phyloP scores from a whole-genome alignment of 2,113 vertebrate species.

The Psittacula cyanocephala region DNA sequence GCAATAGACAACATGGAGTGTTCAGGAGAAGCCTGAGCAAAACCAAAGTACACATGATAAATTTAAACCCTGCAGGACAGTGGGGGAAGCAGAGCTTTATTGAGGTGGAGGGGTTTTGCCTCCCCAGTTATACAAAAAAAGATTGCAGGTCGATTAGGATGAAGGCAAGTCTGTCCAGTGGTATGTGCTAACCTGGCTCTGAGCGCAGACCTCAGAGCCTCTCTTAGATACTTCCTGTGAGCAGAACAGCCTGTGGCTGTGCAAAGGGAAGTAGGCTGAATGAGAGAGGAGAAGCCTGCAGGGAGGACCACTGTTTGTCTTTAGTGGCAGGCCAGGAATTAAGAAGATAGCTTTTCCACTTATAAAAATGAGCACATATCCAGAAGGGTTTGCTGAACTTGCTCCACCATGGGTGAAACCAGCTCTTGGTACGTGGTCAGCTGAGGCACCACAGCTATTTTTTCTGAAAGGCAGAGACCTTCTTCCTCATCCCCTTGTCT shows the following conservation, averaged over 20 bases:
- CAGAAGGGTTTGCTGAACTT: background rate
- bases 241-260: background rate
- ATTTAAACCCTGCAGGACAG: background rate
- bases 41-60: background rate
- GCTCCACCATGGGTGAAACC: background rate
- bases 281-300: background rate
- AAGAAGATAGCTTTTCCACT: background rate
- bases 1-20: background rate
- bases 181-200: background rate
- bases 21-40: background rate
- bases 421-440: background rate
- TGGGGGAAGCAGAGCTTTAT: background rate
- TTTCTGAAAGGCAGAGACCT: background rate
- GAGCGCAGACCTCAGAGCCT: background rate
- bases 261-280: background rate
- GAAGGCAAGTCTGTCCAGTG: background rate
- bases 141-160: background rate
- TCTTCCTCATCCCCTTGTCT: background rate
- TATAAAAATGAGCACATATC: background rate
- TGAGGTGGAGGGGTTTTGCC: background rate
- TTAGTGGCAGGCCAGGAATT: background rate
- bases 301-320: background rate
- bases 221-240: background rate
- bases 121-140: background rate
- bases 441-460: background rate